Evolutionary conservation across 2,797 vertebrate genomes (phyloP).

Genomic region (Catharus ustulatus): DNA sequence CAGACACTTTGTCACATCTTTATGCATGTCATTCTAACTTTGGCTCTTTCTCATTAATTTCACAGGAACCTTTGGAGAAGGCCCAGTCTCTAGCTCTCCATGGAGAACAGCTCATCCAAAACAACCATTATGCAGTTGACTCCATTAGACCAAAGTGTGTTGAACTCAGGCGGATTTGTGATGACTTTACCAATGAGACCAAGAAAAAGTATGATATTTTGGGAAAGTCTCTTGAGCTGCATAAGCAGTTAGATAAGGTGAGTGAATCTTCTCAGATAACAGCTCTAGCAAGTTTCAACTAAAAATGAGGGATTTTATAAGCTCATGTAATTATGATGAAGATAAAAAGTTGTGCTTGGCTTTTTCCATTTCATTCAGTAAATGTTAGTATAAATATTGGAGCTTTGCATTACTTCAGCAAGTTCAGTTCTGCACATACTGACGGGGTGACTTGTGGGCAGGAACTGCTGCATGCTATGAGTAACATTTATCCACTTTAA

Average conservation of each 20-base stretch:
- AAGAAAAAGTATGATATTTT: conserved; percentile 89
- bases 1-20: background rate
- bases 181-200: conserved; percentile 90
- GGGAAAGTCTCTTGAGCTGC: conserved; percentile 88
- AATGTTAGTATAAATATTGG: background rate
- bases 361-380: background rate
- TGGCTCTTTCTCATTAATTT: background rate
- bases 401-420: background rate
- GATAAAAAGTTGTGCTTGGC: background rate
- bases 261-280: background rate
- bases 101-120: conserved; percentile 94
- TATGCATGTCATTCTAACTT: background rate
- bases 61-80: conserved; percentile 86
- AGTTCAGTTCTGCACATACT: background rate
- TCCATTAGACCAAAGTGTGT: conserved; percentile 91
- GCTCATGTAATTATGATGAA: background rate
- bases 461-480: background rate
- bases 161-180: conserved; percentile 90
- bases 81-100: conserved; percentile 87
- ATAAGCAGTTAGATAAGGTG: conserved; percentile 89
- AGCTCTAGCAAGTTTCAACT: background rate
- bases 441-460: background rate
- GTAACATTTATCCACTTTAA: background rate
- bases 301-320: background rate
- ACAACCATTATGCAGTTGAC: conserved; percentile 91